Evolutionary conservation across 2,797 vertebrate species (phyloP), one percentile per base, ranked within the genome.

Genomic region (Lepidocolaptes lacrymiger): DNA sequence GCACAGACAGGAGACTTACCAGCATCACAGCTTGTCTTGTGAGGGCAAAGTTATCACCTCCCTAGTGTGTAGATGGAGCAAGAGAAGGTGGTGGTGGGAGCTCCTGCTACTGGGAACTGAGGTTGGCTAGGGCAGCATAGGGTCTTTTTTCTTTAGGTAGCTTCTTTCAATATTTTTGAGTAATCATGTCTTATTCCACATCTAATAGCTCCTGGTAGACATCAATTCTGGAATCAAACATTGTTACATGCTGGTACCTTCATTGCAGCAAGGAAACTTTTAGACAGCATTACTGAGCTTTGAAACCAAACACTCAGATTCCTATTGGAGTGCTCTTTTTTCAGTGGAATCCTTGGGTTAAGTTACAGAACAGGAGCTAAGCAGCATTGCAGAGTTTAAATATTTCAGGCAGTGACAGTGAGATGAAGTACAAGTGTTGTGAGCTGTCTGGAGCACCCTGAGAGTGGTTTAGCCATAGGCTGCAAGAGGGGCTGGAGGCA

Each of bases 241-340:
- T 18, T 39, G 36, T 34, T 55, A 12, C 24, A 10, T 1, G 0
- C 44, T 75, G 61, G 44, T 21, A 56, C 26, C 63, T 48, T 63
- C 75, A 76, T 0, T 28, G 37, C 68, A 69, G 37, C 34, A 30
- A 58, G 15, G 22, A 69, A 77, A n/a, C 8, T 41, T 68, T 39
- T 24, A 32, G 12, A 20, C 14, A 37, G 10, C 23, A 7, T 8
- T 49, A 4, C 34, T 21, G 71, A 67, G 44, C 66, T 69, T 16
- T 77, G 76, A 63, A 75, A 61, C 3, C 71, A 36, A 64, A n/a
- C 3, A 3, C n/a, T 30, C 26, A 9, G 2, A 32, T 19, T 58
- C 23, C 10, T 21, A 20, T 5, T 12, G 0, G 0, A 84, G 5
- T 12, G 11, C 19, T 71, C 20, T 14, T 37, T 55, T 37, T 54